Evolutionary conservation across 2,888 invertebrate species (phyloP).

Genomic region (Rhagonycha lutea): DNA sequence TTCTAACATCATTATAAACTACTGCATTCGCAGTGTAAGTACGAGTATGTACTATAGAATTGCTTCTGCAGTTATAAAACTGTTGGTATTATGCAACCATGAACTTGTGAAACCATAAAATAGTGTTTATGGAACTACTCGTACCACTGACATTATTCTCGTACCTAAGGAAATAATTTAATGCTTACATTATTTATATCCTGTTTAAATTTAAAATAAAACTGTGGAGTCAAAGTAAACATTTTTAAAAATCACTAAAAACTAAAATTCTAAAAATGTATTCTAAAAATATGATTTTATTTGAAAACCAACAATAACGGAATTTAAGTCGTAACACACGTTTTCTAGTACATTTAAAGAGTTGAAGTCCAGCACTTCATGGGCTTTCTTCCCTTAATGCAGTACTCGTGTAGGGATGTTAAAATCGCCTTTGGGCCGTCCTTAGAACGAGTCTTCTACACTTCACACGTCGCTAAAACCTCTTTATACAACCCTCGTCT

Average conservation of each 20-base stretch:
- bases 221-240: neutral
- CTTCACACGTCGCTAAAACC: slow-evolving; percentile 44
- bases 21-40: neutral
- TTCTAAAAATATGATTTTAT: neutral
- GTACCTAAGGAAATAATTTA: neutral
- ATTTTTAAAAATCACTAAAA: neutral
- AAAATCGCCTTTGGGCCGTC: slow-evolving; percentile 55
- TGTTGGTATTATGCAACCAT: neutral
- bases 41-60: neutral
- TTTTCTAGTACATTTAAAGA: slow-evolving; percentile 29
- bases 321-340: slow-evolving; percentile 30
- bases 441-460: slow-evolving; percentile 45
- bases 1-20: neutral
- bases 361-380: slow-evolving; percentile 29
- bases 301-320: slow-evolving; percentile 9
- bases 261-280: neutral
- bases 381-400: slow-evolving; percentile 54
- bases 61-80: neutral
- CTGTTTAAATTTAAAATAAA: neutral
- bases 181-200: neutral
- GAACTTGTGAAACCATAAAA: too few species aligned
- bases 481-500: slow-evolving; percentile 38
- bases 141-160: neutral
- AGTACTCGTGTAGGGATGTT: slow-evolving; percentile 54
- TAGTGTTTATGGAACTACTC: neutral